A percentile compares a stretch with the other conserved stretches of the same genome.
phyloP scores from a whole-genome alignment of 2,113 vertebrate species.

The Rhinopomastus cyanomelas region DNA sequence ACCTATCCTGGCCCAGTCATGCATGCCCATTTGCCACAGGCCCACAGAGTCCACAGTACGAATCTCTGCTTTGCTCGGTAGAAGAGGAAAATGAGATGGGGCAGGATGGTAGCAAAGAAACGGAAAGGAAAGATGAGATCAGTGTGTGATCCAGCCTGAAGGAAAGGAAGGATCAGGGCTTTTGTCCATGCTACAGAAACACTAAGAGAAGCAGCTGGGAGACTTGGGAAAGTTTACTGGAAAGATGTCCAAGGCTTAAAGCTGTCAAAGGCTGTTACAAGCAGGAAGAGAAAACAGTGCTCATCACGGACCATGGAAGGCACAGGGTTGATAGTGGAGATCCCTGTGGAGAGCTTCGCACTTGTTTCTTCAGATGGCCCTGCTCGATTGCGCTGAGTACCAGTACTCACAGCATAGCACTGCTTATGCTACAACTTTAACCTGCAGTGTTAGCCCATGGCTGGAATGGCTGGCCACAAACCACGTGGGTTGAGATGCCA shows the following conservation, averaged over 20 bases:
- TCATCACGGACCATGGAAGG: neutral
- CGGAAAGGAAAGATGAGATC: neutral
- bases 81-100: neutral
- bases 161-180: neutral
- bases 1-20: neutral
- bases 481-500: rapidly evolving
- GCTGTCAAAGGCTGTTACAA: neutral
- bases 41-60: neutral
- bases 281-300: neutral
- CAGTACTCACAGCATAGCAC: neutral
- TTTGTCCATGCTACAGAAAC: neutral
- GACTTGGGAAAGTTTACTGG: neutral
- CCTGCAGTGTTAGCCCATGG: neutral
- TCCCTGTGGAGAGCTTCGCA: neutral
- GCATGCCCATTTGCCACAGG: neutral
- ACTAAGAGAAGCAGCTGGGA: neutral
- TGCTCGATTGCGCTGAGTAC: neutral
- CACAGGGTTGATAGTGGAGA: neutral
- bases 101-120: neutral
- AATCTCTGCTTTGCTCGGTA: neutral
- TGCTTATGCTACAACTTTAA: neutral
- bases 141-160: neutral
- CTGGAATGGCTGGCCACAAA: neutral
- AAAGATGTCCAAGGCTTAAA: neutral
- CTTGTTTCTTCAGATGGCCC: neutral